Conservation (phyloP, 1,140 invertebrate species). For the Carcinoscorpius rotundicauda region DNA sequence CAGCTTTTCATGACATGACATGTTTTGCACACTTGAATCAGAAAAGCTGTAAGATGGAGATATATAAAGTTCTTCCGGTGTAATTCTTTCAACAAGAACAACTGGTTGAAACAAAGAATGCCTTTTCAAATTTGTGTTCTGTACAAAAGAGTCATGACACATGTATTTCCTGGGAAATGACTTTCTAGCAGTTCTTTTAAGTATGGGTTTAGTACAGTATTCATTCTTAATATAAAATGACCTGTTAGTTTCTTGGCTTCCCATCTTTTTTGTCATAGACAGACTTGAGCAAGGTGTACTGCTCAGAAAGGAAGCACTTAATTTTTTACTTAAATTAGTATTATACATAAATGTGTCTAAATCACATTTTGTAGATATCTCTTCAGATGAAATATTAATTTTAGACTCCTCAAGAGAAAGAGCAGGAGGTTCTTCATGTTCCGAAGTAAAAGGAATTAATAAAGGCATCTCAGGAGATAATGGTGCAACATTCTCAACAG, state of each 20-base stretch:
- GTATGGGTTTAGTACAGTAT: too few species aligned
- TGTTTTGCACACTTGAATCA: neutral
- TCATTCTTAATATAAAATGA: too few species aligned
- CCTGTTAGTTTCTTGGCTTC: neutral
- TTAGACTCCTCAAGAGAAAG: too few species aligned
- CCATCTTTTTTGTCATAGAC: neutral
- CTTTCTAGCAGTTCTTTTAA: neutral
- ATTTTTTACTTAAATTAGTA: neutral
- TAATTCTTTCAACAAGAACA: constrained; percentile 3
- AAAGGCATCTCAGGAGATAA: constrained; percentile 17
- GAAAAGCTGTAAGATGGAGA: neutral
- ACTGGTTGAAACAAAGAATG: neutral
- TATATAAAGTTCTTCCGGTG: neutral
- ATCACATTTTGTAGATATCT: neutral
- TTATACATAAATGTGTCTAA: neutral
- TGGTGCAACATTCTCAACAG: too few species aligned
- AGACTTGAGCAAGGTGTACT: neutral
- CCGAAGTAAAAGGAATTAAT: constrained; percentile 15
- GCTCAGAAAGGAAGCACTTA: neutral
- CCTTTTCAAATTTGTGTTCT: neutral
- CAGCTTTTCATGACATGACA: neutral
- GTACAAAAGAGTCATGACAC: neutral
- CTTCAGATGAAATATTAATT: too few species aligned
- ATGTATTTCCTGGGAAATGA: neutral
- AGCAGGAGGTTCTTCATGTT: neutral